Evolutionary conservation across 1,140 invertebrate species (phyloP).

Genomic region (honey bee (Apis mellifera)): DNA sequence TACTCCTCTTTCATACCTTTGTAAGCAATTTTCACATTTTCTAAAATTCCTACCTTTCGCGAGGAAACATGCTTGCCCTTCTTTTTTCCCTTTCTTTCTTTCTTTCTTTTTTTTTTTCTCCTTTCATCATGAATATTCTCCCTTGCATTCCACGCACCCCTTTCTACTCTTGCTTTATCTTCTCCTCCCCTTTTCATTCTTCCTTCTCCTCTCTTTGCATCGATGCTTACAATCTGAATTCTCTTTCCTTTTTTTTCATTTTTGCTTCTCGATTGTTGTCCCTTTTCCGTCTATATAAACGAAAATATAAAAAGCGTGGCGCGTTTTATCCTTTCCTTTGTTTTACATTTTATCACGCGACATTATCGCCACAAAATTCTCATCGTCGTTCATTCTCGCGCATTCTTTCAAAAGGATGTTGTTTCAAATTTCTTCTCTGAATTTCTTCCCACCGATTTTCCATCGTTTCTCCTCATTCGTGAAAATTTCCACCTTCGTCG

Average conservation of each 20-base stretch:
- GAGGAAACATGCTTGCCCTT: not conserved
- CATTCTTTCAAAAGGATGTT: too few relatives aligned
- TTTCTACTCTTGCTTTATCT: rapidly evolving
- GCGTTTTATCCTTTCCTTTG: too few relatives aligned
- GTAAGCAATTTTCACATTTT: not conserved
- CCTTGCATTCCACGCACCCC: not conserved
- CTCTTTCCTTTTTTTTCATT: not conserved
- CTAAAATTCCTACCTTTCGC: not conserved
- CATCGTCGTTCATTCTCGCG: too few relatives aligned
- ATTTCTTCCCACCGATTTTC: too few relatives aligned
- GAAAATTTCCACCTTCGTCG: not conserved
- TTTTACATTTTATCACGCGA: too few relatives aligned
- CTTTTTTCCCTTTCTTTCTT: not conserved
- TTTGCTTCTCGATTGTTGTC: too few relatives aligned
- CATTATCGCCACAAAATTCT: too few relatives aligned
- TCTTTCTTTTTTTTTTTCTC: too few relatives aligned
- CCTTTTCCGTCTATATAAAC: too few relatives aligned
- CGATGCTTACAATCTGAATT: not conserved
- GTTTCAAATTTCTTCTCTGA: too few relatives aligned
- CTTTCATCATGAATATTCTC: not conserved
- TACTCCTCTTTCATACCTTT: not conserved
- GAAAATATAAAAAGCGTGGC: too few relatives aligned
- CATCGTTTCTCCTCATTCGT: not conserved
- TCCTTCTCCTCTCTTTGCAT: not conserved
- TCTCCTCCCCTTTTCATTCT: not conserved